Evolutionary conservation across 2,113 vertebrate species (phyloP), one percentile per base, ranked within the genome.

Genomic region (Gadus macrocephalus): DNA sequence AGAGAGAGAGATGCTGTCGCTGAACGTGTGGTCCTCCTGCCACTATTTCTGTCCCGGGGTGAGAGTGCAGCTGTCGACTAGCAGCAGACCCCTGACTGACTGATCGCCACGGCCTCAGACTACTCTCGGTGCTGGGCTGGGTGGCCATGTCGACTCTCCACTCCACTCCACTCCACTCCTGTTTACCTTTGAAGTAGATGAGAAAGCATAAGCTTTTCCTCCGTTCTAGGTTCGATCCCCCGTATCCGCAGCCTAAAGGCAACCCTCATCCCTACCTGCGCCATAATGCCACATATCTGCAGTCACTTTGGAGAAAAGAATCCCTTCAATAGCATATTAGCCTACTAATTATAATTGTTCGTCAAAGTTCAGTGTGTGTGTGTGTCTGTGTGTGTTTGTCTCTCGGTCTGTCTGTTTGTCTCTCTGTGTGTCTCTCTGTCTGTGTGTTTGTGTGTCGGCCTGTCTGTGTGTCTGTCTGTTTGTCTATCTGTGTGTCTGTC

Each of bases 51-150:
- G 87, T 80, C 70, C 58, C 11, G 64, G 72, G 76, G 72, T 76
- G 25, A 71, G 64, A 38, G 75, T 81, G 89, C 90, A 92, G 91
- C 90, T 92, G 91, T 88, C 64, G 80, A 88, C 88, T 89, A 80
- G 8, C 68, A 67, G 75, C 2, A 62, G 80, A 82, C 86, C 83
- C 76, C 73, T 67, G 79, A 73, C 67, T 42, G 63, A 77, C 58
- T 42, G 63, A 77, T 55, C 66, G 42, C 62, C 74, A 65, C 72
- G 4, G 31, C 56, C 31, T 12, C 66, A 31, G 55, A 66, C 68
- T 62, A 66, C 71, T 20, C 73, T 68, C 25, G 25, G 31, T 35
- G 31, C 31, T 35, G 31, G 31, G 6, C 31, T 35, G 31, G 31
- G 31, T 35, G 5, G 9, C 42, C 42, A 9, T 9, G 42, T 49